Evolutionary conservation across 1,140 invertebrate species (phyloP).

Genomic region (Frieseomelitta varia): DNA sequence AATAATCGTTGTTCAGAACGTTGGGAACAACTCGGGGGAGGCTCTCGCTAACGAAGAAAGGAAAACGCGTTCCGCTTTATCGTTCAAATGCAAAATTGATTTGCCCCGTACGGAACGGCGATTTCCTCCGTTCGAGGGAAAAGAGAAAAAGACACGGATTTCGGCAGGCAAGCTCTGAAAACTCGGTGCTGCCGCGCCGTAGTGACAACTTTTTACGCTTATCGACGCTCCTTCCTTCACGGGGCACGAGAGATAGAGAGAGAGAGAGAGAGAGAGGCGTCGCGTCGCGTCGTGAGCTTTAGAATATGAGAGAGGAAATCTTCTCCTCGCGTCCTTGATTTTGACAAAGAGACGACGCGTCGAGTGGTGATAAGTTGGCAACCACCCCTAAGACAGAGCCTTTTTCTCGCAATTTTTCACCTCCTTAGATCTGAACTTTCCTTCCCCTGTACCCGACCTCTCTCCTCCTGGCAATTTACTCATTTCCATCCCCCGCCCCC

Average conservation of each 20-base stretch:
- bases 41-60: no score
- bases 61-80: conserved; percentile 23
- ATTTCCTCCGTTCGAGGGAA: conserved; percentile 5
- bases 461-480: conserved; percentile 59
- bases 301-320: conserved; percentile 71
- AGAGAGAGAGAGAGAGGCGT: conserved; percentile 26
- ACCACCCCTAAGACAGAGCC: conserved; percentile 58
- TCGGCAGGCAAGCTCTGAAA: conserved; percentile 58
- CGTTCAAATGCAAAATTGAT: conserved; percentile 59
- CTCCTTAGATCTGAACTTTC: conserved; percentile 64
- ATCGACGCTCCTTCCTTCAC: conserved; percentile 63
- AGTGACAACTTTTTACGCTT: conserved; percentile 65
- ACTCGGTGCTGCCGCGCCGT: conserved; percentile 40
- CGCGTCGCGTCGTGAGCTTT: conserved; percentile 58
- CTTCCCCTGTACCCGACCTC: not conserved
- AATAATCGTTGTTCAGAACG: not conserved
- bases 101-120: conserved; percentile 22
- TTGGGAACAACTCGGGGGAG: no score
- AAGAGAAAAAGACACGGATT: conserved; percentile 32
- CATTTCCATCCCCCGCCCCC: conserved; percentile 59
- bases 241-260: conserved; percentile 30
- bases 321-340: conserved; percentile 67
- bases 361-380: conserved; percentile 67
- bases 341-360: conserved; percentile 65
- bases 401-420: conserved; percentile 70